Evolutionary conservation across 2,888 invertebrate species (phyloP), one percentile per base, ranked within the genome.

Genomic region (Altica lythri): DNA sequence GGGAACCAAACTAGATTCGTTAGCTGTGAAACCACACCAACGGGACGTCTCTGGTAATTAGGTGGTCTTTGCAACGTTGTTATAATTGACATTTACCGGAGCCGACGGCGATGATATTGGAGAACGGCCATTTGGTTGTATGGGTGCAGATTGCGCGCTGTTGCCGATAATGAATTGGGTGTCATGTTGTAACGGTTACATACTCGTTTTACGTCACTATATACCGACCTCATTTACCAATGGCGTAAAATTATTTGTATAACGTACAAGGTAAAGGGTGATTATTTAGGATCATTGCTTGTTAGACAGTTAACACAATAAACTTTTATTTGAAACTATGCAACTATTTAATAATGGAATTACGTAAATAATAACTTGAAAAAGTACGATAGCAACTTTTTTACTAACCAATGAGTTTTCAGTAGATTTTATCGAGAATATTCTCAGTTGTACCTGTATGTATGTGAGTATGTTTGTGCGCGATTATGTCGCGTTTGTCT

Each of bases 11-110:
- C 16, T 16, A 17, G 25, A 46, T 46, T 46, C 27, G 25, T 4
- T 34, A 16, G 46, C 46, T 37, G 17, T 34, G 27, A 22, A 37
- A 45, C 48, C 40, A 14, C 29, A 37, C 29, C 50, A 29, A 29
- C 35, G 46, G 22, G 49, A 59, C 60, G 60, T 60, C 59, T 50
- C 61, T 59, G 55, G 55, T 61, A 62, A 67, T 67, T 64, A 65
- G 63, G 57, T 59, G 55, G 61, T 59, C 55, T 54, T 48, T 29
- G 61, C 61, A 43, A 55, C 54, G 54, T 60, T 46, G 50, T 51
- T 65, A 62, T 60, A 61, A 65, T 61, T 62, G 61, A 61, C 63
- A 61, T 65, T 65, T 61, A 63, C 62, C 56, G 60, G 61, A 51
- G 56, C 55, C 53, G 38, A 18, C 44, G 46, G 40, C 35, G 50